phyloP scores from a whole-genome alignment of 2,888 invertebrate genomes.

The Chrysolina oricalcia region DNA sequence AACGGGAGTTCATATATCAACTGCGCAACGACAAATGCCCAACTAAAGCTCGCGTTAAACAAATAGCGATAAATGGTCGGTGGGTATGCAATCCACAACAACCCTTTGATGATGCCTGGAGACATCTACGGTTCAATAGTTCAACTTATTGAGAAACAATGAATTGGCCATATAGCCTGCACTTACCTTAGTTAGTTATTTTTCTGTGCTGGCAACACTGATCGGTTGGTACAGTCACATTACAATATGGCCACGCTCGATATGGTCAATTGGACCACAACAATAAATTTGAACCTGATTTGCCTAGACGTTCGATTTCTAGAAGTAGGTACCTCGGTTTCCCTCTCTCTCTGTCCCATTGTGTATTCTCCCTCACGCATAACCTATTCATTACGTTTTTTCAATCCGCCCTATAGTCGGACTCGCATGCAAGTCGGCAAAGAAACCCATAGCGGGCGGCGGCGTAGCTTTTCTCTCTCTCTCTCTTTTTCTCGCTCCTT shows the following conservation, averaged over 20 bases:
- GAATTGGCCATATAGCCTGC: too few species aligned
- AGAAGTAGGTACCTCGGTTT: conserved; percentile 1
- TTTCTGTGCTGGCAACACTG: too few species aligned
- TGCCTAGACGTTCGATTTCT: conserved; percentile 8
- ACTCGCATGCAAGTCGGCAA: conserved; percentile 13
- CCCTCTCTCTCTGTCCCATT: neutral
- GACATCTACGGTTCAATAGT: too few species aligned
- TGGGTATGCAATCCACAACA: too few species aligned
- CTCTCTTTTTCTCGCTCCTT: conserved; percentile 12
- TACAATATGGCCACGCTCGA: neutral
- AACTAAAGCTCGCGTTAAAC: too few species aligned
- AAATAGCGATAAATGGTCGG: too few species aligned
- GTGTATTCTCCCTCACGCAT: conserved; percentile 5
- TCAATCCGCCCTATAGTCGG: conserved; percentile 17
- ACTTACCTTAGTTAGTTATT: too few species aligned
- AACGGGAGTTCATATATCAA: too few species aligned
- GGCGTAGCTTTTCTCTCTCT: conserved; percentile 3
- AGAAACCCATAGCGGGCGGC: conserved; percentile 23
- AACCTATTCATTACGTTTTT: conserved; percentile 4
- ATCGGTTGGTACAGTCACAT: too few species aligned
- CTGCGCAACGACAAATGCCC: too few species aligned
- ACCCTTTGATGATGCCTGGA: too few species aligned
- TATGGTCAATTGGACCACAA: conserved; percentile 1
- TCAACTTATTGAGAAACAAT: too few species aligned
- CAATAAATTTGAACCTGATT: neutral